phyloP scores from a whole-genome alignment of 1,140 invertebrate genomes.

The Battus philenor region DNA sequence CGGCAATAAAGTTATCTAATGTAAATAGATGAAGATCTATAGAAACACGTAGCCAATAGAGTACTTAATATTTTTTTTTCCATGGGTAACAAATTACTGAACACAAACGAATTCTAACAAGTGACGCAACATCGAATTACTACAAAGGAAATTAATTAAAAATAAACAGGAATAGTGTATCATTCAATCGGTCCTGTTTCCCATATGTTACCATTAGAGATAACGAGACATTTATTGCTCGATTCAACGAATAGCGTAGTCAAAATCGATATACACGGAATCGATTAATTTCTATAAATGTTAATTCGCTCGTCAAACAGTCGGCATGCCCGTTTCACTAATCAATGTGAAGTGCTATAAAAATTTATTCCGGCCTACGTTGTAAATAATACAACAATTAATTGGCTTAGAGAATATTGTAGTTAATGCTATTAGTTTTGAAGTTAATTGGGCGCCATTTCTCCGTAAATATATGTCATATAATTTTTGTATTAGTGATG shows the following conservation, averaged over 20 bases:
- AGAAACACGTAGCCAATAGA: no score
- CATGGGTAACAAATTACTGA: neutral
- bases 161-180: slow-evolving; percentile 49
- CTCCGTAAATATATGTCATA: neutral
- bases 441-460: slow-evolving; percentile 35
- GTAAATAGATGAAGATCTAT: no score
- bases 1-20: no score
- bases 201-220: slow-evolving; percentile 60
- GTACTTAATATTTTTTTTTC: no score
- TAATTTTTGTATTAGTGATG: no score
- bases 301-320: slow-evolving; percentile 60
- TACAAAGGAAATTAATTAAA: slow-evolving; percentile 40
- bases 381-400: slow-evolving; percentile 51
- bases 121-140: slow-evolving; percentile 11
- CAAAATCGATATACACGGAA: slow-evolving; percentile 40
- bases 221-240: slow-evolving; percentile 63
- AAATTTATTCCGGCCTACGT: slow-evolving; percentile 41
- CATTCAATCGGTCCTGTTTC: slow-evolving; percentile 40
- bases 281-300: slow-evolving; percentile 66
- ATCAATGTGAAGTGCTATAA: slow-evolving; percentile 59
- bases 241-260: slow-evolving; percentile 35
- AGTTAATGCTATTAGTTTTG: slow-evolving; percentile 50
- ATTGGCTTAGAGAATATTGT: slow-evolving; percentile 37
- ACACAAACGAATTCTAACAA: slow-evolving; percentile 15
- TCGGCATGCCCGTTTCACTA: slow-evolving; percentile 55